Evolutionary conservation across 2,113 vertebrate genomes (phyloP), one percentile per base, ranked within the genome.

Genomic region (Pterocles orientalis): DNA sequence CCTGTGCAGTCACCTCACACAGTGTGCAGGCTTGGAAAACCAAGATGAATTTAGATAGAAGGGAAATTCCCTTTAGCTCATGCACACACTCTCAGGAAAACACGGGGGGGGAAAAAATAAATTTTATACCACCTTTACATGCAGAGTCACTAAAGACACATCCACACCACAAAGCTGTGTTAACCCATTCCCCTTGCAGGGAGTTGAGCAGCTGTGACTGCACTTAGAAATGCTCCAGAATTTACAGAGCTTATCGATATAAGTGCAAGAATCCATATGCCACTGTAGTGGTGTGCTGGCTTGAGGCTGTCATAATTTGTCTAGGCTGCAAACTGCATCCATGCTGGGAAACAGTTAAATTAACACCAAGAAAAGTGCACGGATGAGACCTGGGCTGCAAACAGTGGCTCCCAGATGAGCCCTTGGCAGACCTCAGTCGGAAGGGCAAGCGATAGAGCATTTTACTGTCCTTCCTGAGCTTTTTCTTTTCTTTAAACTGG

Each of bases 401-500:
- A 53, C 65, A 82, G 62, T 1, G 0, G 12, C 4, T 50, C 48
- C 19, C 2, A 3, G 14, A 16, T 26, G 65, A 75, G 81, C 51
- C 9, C 60, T 51, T 45, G 11, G 80, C 86, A n/a, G n/a, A 36
- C 8, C 26, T 23, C 43, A 2, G 16, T 15, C 1, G 4, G 60
- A 41, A 69, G 26, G 50, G 10, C 56, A 79, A 26, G 24, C 1
- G 2, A 36, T 34, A 9, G 7, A 26, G 69, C 29, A 14, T 28
- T 94, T 71, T 78, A 39, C 73, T 95, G 69, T 51, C 39, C 91
- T 69, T 77, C 12, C 51, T 23, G 60, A 84, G n/a, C 33, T 60
- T 43, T 60, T 48, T 5, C 58, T 90, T 80, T 60, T 31, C 25
- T 77, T 54, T 2, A 76, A 18, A 7, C 29, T 34, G 61, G 41